phyloP scores from a whole-genome alignment of 2,797 vertebrate genomes.

The Orientallactaga sibirica region DNA sequence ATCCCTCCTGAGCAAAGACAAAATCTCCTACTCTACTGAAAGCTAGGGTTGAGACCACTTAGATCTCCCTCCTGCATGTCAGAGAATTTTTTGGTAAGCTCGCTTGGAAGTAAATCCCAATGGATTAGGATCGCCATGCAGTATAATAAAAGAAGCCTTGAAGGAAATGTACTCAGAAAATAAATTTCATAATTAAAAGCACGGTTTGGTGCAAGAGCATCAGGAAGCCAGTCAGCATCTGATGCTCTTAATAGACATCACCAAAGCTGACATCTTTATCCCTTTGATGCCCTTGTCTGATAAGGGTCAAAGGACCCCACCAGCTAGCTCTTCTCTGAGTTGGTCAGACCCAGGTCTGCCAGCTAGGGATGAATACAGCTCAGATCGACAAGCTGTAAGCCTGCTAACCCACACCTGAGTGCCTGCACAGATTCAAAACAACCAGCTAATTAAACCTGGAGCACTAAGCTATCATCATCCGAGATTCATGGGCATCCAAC shows the following conservation, averaged over 20 bases:
- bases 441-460: conserved; percentile 75
- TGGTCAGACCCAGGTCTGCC: neutral
- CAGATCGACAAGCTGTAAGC: conserved; percentile 64
- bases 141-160: conserved; percentile 58
- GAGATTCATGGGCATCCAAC: conserved; percentile 67
- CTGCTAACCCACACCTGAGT: conserved; percentile 60
- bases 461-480: conserved; percentile 63
- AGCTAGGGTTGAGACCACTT: neutral
- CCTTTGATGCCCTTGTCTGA: neutral
- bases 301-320: neutral
- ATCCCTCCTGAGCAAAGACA: conserved; percentile 54
- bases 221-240: conserved; percentile 29
- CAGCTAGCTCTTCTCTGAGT: neutral
- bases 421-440: conserved; percentile 70
- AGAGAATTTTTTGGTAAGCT: conserved; percentile 25
- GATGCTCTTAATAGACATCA: conserved; percentile 34
- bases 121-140: conserved; percentile 24
- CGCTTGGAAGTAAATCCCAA: conserved; percentile 68
- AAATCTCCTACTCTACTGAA: conserved; percentile 4
- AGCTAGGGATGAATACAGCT: neutral
- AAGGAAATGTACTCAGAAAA: conserved; percentile 71
- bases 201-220: conserved; percentile 41
- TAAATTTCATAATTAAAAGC: conserved; percentile 71
- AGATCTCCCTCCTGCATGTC: neutral
- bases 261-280: conserved; percentile 9